Base-by-base conservation (phyloP, 1,140 invertebrate species). In the Cotesia chilonis region DNA sequence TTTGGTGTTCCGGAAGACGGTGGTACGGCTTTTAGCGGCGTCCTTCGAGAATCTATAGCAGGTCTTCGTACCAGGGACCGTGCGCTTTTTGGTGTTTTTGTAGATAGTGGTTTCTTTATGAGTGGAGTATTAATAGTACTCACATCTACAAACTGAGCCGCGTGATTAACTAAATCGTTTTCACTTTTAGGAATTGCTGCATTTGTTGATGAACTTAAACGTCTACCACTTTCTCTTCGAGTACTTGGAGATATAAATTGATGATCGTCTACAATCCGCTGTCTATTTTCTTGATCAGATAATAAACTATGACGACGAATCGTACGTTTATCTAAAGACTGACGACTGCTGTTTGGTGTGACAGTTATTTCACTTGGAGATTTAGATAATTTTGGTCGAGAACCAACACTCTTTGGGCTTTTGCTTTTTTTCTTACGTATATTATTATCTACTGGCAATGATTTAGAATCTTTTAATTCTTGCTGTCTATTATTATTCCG, bases 51-150 rank as follows among this genome's bases (percentile, higher is more conserved):
- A 20, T 84, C 81, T 0, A 82, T 65, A 1, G 76, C 71, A 4
- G 80, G 73, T 41, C 79, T 79, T 28, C 83, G 80, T 1, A 76
- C 77, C 14, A 87, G 70, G 4, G 78, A 75, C 66, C 82, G 85
- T 0, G 81, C 78, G 70, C 84, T 87, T 65, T 79, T 84, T 1
- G 86, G 85, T 0, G 85, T 86, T 64, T 83, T 85, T 1, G 82
- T 68, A n/a, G 79, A 75, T 20, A 87, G 77, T 3, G 84, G 81
- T 70, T 81, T 83, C 47, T 87, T 87, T 17, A 87, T 87, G 17
- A 83, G 83, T 1, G 86, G 86, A 0, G 86, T 87, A 72, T 79
- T 87, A 63, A 7, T 68, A 14, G 54, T 20, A 41, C 38, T 28
- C 51, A 68, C 28, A 20, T 36, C 35, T 51, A 28, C 14, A 4